Conservation (phyloP, 2,888 invertebrate species). For the Invenusta paracnida region DNA sequence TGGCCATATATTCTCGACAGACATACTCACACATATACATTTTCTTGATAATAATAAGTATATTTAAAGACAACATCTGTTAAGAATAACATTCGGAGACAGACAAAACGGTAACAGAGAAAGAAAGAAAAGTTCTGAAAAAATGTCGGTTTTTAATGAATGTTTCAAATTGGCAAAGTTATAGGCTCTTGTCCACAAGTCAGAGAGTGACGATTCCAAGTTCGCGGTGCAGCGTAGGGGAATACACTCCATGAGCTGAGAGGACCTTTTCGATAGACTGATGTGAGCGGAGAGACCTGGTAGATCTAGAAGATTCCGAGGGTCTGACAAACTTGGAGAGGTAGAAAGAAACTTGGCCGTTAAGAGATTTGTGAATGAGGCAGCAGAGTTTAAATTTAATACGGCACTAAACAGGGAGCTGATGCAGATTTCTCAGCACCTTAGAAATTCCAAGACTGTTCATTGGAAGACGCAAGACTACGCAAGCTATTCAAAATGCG, state of each 20-base stretch:
- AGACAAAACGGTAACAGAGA: too few species aligned
- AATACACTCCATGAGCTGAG: neutral
- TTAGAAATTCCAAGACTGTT: neutral
- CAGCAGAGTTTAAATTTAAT: neutral
- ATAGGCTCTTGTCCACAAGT: too few species aligned
- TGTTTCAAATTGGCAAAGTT: neutral
- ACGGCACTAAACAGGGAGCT: neutral
- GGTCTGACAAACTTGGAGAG: neutral
- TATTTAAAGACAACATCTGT: too few species aligned
- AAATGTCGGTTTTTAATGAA: neutral
- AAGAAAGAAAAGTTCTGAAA: too few species aligned
- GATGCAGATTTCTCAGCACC: neutral
- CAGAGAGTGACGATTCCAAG: neutral
- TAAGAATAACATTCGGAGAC: too few species aligned
- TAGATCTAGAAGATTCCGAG: neutral
- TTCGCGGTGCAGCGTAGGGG: neutral
- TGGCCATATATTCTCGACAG: too few species aligned
- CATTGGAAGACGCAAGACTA: neutral
- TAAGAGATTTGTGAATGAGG: neutral
- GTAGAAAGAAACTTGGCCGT: neutral
- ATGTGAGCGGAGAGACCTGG: neutral
- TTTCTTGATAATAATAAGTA: too few species aligned
- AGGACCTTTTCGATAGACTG: neutral
- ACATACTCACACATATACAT: too few species aligned
- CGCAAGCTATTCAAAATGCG: neutral